These are phyloP conservation scores for Umimayanthus chanpuru DNA, from an alignment of 92 coral and sea anemone genomes.

Conservation along the genomic window DNA sequence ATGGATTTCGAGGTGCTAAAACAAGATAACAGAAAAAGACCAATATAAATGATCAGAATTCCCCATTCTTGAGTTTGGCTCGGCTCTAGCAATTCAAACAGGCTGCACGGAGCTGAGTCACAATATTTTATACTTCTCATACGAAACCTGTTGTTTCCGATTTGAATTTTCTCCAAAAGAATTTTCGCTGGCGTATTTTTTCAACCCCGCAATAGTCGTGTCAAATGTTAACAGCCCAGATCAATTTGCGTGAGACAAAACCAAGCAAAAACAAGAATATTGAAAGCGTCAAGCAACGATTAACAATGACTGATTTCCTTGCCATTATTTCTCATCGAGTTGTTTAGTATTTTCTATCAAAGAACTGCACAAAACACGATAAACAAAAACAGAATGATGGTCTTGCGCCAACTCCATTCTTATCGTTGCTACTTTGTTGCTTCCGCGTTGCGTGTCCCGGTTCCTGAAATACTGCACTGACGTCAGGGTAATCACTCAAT, in stretches of 20 bases:
- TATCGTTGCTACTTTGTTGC: neutral
- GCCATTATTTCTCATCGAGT: neutral
- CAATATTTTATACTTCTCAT: neutral
- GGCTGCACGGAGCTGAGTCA: neutral
- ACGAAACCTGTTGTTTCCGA: neutral
- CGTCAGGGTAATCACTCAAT: neutral
- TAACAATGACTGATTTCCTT: neutral
- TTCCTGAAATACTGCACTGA: slow-evolving; percentile 4
- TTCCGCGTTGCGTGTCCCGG: slow-evolving; percentile 13
- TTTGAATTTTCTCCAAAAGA: neutral
- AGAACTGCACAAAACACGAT: neutral
- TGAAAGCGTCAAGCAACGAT: neutral
- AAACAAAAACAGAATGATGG: slow-evolving; percentile 23
- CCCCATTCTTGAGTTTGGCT: neutral
- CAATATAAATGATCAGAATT: neutral
- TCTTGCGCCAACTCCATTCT: slow-evolving; percentile 9
- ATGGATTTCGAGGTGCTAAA: neutral
- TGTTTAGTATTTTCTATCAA: neutral
- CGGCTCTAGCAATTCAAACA: neutral
- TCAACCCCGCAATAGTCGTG: neutral
- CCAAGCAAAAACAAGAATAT: neutral
- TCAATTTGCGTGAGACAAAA: neutral
- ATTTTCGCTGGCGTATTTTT: neutral
- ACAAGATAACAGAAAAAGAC: neutral
- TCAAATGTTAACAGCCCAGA: neutral